phyloP scores from a whole-genome alignment of 1,140 invertebrate genomes.

The Brachionus asplanchnoidis region DNA sequence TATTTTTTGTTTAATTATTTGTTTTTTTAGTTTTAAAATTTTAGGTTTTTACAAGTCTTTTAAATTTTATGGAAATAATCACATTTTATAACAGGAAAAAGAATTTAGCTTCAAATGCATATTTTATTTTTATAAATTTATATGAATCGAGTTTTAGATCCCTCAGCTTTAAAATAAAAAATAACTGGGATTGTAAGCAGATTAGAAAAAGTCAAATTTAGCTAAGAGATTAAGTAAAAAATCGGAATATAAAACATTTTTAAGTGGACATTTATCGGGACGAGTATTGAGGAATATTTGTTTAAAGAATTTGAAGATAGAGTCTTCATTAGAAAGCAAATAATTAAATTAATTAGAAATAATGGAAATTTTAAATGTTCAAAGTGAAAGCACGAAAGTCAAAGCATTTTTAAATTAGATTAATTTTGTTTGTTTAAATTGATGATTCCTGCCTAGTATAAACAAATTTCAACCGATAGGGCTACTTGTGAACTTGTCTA shows the following conservation, averaged over 20 bases:
- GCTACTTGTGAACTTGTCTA: background rate
- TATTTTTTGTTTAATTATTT: too few relatives aligned
- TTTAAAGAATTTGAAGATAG: background rate
- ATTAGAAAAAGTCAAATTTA: background rate
- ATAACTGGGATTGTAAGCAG: background rate
- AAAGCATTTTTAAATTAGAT: background rate
- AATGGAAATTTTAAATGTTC: background rate
- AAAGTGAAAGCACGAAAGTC: background rate
- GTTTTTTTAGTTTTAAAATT: too few relatives aligned
- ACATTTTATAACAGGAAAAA: too few relatives aligned
- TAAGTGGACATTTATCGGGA: background rate
- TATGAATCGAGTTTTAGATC: too few relatives aligned
- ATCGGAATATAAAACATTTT: background rate
- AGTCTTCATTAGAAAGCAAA: background rate
- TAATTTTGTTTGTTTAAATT: background rate
- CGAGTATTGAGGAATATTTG: background rate
- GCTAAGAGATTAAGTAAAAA: background rate
- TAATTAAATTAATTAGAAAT: background rate
- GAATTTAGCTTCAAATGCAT: too few relatives aligned
- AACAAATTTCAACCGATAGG: background rate
- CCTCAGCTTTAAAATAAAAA: too few relatives aligned
- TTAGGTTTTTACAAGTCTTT: too few relatives aligned
- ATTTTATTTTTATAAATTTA: too few relatives aligned
- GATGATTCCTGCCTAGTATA: background rate
- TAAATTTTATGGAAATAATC: too few relatives aligned